Evolutionary conservation across 2,888 invertebrate species (phyloP).

Genomic region (Tetheella fluctuosa): DNA sequence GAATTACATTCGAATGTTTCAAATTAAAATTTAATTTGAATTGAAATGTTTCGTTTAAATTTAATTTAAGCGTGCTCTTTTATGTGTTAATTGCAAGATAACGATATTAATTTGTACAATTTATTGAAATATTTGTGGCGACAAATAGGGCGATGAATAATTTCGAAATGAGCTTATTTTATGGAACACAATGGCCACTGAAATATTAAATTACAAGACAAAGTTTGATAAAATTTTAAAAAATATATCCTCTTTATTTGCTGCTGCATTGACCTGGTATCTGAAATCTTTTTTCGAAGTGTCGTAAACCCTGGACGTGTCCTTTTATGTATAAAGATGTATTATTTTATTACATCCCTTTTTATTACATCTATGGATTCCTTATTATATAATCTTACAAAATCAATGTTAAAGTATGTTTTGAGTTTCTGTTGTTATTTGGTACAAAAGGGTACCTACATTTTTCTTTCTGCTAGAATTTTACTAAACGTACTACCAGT

Average conservation of each 20-base stretch:
- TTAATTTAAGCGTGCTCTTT: conserved; percentile 31
- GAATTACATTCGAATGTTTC: neutral
- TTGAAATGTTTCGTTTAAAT: conserved; percentile 34
- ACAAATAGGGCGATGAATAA: neutral
- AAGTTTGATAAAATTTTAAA: neutral
- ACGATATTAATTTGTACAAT: conserved; percentile 40
- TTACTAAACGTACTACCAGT: no score
- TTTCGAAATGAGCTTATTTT: neutral
- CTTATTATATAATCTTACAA: no score
- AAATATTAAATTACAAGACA: neutral
- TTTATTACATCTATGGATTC: no score
- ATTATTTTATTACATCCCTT: no score
- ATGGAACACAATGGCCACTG: neutral
- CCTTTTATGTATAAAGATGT: no score
- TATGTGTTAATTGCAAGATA: conserved; percentile 38
- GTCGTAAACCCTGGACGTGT: no score
- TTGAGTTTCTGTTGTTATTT: no score
- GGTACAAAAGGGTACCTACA: no score
- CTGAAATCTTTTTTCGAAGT: neutral
- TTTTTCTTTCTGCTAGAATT: no score
- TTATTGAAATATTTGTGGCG: conserved; percentile 26
- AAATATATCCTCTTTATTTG: neutral
- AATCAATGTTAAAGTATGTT: no score
- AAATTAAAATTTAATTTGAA: conserved; percentile 26
- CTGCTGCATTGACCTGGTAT: no score